phyloP scores from a whole-genome alignment of 2,888 invertebrate genomes.

The Nineta flava region DNA sequence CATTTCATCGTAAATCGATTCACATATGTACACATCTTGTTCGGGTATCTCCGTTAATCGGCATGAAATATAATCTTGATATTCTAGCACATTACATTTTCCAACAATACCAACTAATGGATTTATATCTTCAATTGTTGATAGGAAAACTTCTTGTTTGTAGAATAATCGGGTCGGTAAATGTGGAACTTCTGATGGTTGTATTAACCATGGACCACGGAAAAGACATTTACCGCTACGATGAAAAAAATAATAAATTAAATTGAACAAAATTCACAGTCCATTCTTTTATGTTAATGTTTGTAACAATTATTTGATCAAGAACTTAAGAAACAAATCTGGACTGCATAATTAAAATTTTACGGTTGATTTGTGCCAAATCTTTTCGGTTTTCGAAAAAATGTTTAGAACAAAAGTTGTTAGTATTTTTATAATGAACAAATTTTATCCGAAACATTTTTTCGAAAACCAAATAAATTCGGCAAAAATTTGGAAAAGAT shows the following conservation, averaged over 20 bases:
- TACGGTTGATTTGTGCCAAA: neutral
- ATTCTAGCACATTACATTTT: slow-evolving; percentile 79
- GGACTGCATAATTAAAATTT: too few species aligned
- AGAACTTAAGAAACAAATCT: too few species aligned
- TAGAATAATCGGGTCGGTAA: slow-evolving; percentile 68
- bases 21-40: slow-evolving; percentile 82
- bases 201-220: slow-evolving; percentile 85
- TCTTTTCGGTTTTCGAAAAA: too few species aligned
- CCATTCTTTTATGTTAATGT: too few species aligned
- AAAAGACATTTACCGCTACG: slow-evolving; percentile 77
- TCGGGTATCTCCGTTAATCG: slow-evolving; percentile 90
- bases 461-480: too few species aligned
- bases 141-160: slow-evolving; percentile 84
- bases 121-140: slow-evolving; percentile 81
- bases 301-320: too few species aligned
- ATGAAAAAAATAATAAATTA: slow-evolving; percentile 15
- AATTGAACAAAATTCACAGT: neutral
- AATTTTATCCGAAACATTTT: neutral
- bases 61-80: slow-evolving; percentile 78
- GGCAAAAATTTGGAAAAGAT: too few species aligned
- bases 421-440: too few species aligned
- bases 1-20: slow-evolving; percentile 79
- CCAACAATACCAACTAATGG: slow-evolving; percentile 83
- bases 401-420: too few species aligned
- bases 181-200: slow-evolving; percentile 75